These are phyloP conservation scores for Trisateles emortualis DNA, from an alignment of 2,888 invertebrate species.

Conservation along the genomic window DNA sequence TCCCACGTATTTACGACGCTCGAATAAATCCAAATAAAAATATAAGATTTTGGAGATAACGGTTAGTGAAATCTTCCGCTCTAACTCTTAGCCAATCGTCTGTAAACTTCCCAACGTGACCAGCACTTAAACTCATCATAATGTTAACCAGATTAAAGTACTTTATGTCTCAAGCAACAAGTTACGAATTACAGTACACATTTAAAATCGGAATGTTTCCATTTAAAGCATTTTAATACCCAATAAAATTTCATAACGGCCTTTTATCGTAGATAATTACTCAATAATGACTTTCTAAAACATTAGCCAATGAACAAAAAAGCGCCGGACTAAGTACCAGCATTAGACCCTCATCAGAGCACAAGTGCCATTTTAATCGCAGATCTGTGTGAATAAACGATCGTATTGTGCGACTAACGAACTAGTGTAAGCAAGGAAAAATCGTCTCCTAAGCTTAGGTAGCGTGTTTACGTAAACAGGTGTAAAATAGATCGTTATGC, in stretches of 20 bases:
- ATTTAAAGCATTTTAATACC: conserved; percentile 26
- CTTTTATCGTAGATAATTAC: conserved; percentile 39
- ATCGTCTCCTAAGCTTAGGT: conserved; percentile 72
- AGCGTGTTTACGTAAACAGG: conserved; percentile 82
- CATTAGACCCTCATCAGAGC: conserved; percentile 52
- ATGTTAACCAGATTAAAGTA: conserved; percentile 29
- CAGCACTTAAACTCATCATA: conserved; percentile 24
- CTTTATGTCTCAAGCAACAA: conserved; percentile 36
- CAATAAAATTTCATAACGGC: conserved; percentile 35
- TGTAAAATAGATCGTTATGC: conserved; percentile 81
- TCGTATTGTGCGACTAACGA: conserved; percentile 50
- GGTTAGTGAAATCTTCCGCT: conserved; percentile 32
- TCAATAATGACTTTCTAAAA: conserved; percentile 47
- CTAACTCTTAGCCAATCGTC: conserved; percentile 28
- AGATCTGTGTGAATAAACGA: conserved; percentile 49
- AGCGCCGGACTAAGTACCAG: conserved; percentile 42
- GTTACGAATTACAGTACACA: conserved; percentile 27
- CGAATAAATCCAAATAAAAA: conserved; percentile 33
- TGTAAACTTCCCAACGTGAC: conserved; percentile 34
- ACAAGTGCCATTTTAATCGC: conserved; percentile 43
- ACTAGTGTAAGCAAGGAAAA: conserved; percentile 61
- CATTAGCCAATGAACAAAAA: conserved; percentile 44
- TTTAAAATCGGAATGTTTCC: conserved; percentile 17
- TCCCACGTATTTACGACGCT: conserved; percentile 20
- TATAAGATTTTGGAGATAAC: conserved; percentile 32